Base-by-base conservation (phyloP, 2,113 vertebrate genomes). In the Platycercus adscitus region DNA sequence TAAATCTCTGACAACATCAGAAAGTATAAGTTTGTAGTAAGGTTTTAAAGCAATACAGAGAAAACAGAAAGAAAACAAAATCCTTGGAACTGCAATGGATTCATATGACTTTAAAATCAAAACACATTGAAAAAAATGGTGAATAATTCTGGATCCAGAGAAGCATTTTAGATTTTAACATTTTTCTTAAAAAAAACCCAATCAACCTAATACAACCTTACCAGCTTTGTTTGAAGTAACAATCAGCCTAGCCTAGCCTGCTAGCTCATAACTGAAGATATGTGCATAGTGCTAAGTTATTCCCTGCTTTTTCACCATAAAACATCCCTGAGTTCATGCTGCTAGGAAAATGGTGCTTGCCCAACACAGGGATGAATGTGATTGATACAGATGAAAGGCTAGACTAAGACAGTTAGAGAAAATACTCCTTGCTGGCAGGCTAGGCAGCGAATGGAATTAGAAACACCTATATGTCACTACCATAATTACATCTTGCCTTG, bases 271-370 rank as follows among this genome's bases (percentile, higher is more conserved):
- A 1, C 1, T 35, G 58, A 68, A 70, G 12, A 9, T 25, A 19
- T 1, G 1, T 17, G 10, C 28, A 7, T 28, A 41, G 6, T 46
- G 33, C 12, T 49, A 28, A 19, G 0, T 4, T 41, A 20, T 70
- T 39, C 35, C 31, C 41, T 66, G 41, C 28, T 44, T 19, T 55
- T 78, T 46, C 17, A 35, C 28, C 35, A 2, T 13, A 33, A 35
- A 65, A 55, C 15, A 63, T 7, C 39, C 56, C 18, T 9, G 29
- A 41, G 31, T 25, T 15, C 20, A 7, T 3, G 26, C 31, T 60
- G n/a, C 21, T 14, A 49, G 39, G 69, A 49, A 50, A 72, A 77
- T 1, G 26, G 41, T 39, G 25, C 46, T 85, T 20, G 16, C 17
- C 9, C 13, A 29, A n/a, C 44, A 29, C 13, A 63, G 20, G 31